Percentiles rank a stretch among this genome's conserved stretches.
Evolutionary conservation across 2,113 vertebrate genomes (phyloP).

Genomic region (Grallaria varia): DNA sequence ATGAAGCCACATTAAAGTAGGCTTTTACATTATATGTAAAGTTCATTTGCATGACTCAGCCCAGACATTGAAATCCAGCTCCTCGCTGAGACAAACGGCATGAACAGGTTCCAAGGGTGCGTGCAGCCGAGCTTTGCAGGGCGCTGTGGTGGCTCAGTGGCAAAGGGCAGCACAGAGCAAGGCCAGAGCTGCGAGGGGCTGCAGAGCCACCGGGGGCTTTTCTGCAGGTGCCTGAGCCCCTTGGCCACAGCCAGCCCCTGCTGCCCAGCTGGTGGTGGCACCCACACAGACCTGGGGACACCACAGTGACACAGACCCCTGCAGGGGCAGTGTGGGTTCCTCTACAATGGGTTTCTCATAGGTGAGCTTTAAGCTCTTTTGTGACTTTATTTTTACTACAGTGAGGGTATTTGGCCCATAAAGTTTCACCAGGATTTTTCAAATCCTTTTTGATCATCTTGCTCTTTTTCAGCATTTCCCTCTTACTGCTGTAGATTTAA

Average conservation of each 20-base stretch:
- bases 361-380: background rate
- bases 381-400: background rate
- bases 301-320: background rate
- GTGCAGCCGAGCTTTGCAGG: background rate
- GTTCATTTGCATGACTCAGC: background rate
- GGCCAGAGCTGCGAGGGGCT: background rate
- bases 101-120: background rate
- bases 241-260: background rate
- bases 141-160: background rate
- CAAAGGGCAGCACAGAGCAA: background rate
- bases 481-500: constrained; percentile 68
- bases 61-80: background rate
- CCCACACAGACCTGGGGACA: background rate
- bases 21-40: constrained; percentile 20
- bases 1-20: constrained; percentile 29
- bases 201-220: background rate
- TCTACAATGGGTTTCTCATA: background rate
- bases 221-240: background rate
- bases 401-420: background rate
- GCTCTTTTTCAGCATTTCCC: constrained; percentile 45
- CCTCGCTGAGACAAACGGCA: background rate
- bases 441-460: constrained; percentile 44
- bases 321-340: background rate
- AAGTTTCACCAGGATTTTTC: constrained; percentile 15
- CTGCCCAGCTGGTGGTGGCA: background rate